These are phyloP conservation scores for Fringilla coelebs DNA, from an alignment of 2,797 vertebrate genomes.

Conservation along the genomic window DNA sequence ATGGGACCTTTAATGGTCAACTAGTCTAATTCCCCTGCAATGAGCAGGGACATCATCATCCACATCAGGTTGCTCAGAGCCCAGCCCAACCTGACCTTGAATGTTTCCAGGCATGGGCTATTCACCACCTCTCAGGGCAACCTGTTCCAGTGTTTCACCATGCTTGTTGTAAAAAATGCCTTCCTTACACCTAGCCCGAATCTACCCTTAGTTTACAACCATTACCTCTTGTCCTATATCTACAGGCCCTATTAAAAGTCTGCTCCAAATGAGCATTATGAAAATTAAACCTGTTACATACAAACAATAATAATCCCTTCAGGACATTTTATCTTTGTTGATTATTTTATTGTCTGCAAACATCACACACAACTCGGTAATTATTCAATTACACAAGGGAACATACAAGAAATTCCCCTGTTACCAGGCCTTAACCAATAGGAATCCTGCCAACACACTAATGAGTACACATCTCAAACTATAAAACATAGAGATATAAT, in stretches of 20 bases:
- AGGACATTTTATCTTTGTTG: slow-evolving; percentile 22
- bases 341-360: slow-evolving; percentile 68
- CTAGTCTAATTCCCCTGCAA: background rate
- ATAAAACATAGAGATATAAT: slow-evolving; percentile 21
- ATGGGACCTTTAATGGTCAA: background rate
- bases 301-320: background rate
- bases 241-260: background rate
- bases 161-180: background rate
- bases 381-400: slow-evolving; percentile 48
- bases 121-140: background rate
- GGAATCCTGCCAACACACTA: slow-evolving; percentile 45
- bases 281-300: background rate
- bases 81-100: background rate
- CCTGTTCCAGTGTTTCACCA: background rate
- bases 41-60: background rate
- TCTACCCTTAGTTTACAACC: background rate
- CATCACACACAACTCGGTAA: background rate
- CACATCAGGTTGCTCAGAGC: background rate
- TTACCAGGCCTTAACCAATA: slow-evolving; percentile 64
- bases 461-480: slow-evolving; percentile 16
- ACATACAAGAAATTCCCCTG: slow-evolving; percentile 52
- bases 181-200: background rate
- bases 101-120: background rate
- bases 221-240: background rate
- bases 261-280: background rate